A percentile compares a stretch with the other conserved stretches of the same genome.
These are phyloP conservation scores for Pluvianellus socialis DNA, from an alignment of 2,113 vertebrate species.

Conservation along the genomic window DNA sequence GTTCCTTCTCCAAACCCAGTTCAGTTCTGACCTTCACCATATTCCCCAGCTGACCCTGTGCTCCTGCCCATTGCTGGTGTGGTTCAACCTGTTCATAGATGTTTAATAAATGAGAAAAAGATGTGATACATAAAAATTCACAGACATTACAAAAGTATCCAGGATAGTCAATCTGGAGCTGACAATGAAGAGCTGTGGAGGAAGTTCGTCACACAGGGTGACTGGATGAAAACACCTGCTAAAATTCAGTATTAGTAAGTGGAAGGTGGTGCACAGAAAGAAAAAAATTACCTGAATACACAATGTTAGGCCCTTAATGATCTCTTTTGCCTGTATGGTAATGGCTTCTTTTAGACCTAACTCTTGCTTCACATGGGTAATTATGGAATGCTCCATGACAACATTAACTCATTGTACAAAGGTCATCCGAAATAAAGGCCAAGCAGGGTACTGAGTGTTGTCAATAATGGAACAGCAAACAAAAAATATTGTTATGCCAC, in stretches of 20 bases:
- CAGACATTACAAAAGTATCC: neutral
- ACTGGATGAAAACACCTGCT: neutral
- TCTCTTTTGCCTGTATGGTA: neutral
- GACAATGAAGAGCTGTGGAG: neutral
- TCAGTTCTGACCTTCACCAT: neutral
- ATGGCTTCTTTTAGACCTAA: neutral
- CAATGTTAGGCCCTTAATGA: neutral
- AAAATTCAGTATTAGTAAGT: neutral
- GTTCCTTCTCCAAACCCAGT: neutral
- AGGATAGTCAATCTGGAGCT: neutral
- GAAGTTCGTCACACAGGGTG: neutral
- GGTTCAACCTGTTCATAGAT: neutral
- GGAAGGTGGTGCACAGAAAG: neutral
- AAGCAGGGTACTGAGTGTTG: neutral
- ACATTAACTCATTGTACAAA: neutral
- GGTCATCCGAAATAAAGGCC: neutral
- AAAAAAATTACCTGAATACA: neutral
- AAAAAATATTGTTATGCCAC: neutral
- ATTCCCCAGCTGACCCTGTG: neutral
- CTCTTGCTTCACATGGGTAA: neutral
- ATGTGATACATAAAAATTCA: neutral
- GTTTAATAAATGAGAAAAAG: neutral
- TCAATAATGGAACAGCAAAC: neutral
- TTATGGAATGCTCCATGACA: neutral
- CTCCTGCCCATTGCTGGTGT: neutral